phyloP scores from a whole-genome alignment of 2,113 vertebrate genomes.

The Gobius niger region DNA sequence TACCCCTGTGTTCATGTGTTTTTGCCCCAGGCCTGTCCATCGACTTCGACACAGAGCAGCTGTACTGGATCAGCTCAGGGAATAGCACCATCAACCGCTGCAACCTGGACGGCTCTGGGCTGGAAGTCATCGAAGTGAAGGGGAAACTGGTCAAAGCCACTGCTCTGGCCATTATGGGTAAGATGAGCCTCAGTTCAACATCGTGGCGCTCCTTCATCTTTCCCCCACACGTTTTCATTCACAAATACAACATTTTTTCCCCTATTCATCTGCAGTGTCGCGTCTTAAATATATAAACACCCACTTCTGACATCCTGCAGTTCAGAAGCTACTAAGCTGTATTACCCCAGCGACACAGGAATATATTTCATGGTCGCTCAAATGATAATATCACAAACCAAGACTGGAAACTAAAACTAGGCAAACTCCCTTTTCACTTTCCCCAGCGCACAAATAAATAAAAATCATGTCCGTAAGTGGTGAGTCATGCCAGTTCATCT shows the following conservation, averaged over 20 bases:
- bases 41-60: constrained; percentile 84
- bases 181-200: background rate
- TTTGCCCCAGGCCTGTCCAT: constrained; percentile 85
- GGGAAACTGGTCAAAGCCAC: constrained; percentile 90
- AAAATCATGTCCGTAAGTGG: background rate
- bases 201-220: too few species aligned
- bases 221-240: too few species aligned
- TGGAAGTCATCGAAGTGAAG: constrained; percentile 85
- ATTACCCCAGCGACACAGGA: too few species aligned
- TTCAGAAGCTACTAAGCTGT: too few species aligned
- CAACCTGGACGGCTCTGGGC: constrained; percentile 83
- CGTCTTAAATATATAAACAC: too few species aligned
- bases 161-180: constrained; percentile 95
- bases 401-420: too few species aligned
- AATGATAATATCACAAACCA: too few species aligned
- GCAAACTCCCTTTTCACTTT: too few species aligned
- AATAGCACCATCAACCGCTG: constrained; percentile 92
- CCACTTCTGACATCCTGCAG: too few species aligned
- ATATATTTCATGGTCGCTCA: too few species aligned
- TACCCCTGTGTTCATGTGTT: background rate
- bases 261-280: too few species aligned
- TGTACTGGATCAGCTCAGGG: constrained; percentile 98
- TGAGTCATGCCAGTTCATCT: background rate
- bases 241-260: too few species aligned
- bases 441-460: background rate